Conservation (phyloP, 92 coral and sea anemone species). For the Meandrina meandrites region DNA sequence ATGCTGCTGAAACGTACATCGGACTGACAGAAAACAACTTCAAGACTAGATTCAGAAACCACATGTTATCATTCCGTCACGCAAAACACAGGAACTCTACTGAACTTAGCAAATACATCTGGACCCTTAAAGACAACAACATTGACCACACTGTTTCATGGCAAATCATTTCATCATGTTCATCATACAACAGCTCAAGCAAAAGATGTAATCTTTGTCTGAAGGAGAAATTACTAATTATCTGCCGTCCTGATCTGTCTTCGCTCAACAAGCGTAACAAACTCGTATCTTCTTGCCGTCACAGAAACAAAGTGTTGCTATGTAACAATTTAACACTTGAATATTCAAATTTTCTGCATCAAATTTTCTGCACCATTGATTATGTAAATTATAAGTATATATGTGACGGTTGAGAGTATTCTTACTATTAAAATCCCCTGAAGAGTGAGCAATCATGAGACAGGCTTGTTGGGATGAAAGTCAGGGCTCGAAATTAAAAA, state of each 20-base stretch:
- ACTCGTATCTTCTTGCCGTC: conserved; percentile 1
- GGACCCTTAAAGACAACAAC: neutral
- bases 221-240: too few species aligned
- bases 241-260: neutral
- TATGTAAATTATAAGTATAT: too few species aligned
- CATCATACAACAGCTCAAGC: conserved; percentile 8
- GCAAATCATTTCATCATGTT: conserved; percentile 20
- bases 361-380: too few species aligned
- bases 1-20: too few species aligned
- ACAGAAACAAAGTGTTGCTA: conserved; percentile 14
- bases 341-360: too few species aligned
- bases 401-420: too few species aligned
- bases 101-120: too few species aligned
- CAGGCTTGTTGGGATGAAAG: too few species aligned
- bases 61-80: conserved; percentile 54
- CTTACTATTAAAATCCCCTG: too few species aligned
- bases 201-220: conserved; percentile 17
- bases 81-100: conserved; percentile 31
- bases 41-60: conserved; percentile 61
- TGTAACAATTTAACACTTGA: neutral
- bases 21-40: too few species aligned
- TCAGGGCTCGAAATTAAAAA: too few species aligned
- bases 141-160: conserved; percentile 23
- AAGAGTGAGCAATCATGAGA: too few species aligned
- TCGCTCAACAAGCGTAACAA: neutral